Base-by-base conservation (phyloP, 2,113 vertebrate genomes). In the Urocynchramus pylzowi region DNA sequence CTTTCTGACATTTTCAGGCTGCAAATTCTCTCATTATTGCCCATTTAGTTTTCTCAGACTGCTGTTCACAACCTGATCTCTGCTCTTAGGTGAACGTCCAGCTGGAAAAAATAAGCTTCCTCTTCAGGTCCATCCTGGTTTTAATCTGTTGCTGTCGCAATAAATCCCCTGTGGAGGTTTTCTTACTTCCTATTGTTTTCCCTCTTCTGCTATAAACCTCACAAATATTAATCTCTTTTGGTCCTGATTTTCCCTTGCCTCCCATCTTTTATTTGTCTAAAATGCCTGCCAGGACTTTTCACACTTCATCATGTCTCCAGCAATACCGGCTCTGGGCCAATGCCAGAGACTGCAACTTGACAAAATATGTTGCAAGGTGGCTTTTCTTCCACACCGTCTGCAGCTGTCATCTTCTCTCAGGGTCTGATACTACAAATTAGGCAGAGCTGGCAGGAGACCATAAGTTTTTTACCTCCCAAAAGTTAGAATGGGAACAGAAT, bases 261-360 rank as follows among this genome's bases (percentile, higher is more conserved):
- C 94, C 90, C 94, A 96, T 97, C 86, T 97, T 97, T 96, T 97
- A 95, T 97, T 97, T 96, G 90, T 95, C 93, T 97, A 96, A 97
- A 98, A 98, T 95, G 89, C 94, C 95, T 98, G 97, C 97, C 97
- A 97, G 97, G 87, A 86, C 96, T 97, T 97, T 98, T 98, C 98
- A 98, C 98, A 98, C 98, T 98, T 98, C 98, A 98, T 98, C 97
- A 97, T 97, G 95, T 98, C 96, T 98, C 74, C 92, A 94, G 95
- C 95, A 97, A 97, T 95, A 97, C 97, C 87, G 96, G 93, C 90
- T 78, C 89, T 94, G 93, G 97, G 94, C 93, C 96, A 96, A 30
- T 95, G 96, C 96, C 97, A 97, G 95, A 97, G 94, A 95, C 94
- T 97, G 96, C 84, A 94, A 96, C 96, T 97, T 95, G 88, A 97